Percentiles rank a stretch among this genome's conserved stretches.
These are phyloP conservation scores for Murina feae DNA, from an alignment of 2,113 vertebrate species.

Conservation along the genomic window DNA sequence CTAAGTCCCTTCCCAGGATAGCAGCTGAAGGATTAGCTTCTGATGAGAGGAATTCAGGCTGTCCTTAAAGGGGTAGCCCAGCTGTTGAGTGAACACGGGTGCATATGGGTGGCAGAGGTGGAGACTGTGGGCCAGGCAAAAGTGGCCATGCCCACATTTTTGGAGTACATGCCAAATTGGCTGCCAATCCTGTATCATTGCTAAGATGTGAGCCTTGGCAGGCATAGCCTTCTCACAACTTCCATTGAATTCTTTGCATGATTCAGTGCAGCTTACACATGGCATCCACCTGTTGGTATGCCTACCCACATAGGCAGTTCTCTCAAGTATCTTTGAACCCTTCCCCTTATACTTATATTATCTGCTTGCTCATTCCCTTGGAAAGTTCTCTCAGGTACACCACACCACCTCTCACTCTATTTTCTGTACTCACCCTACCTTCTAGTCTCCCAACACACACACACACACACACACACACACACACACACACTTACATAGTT, in stretches of 20 bases:
- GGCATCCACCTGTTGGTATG: not conserved
- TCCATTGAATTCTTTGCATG: not conserved
- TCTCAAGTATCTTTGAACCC: not conserved
- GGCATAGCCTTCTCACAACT: not conserved
- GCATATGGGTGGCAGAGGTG: not conserved
- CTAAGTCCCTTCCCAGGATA: constrained; percentile 57
- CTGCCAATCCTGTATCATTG: not conserved
- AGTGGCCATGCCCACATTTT: not conserved
- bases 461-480: not conserved
- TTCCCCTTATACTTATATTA: not conserved
- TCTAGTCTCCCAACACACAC: not conserved
- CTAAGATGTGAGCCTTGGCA: not conserved
- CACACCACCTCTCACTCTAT: not conserved
- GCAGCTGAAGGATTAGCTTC: constrained; percentile 58
- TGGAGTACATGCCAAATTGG: not conserved
- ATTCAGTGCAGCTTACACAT: not conserved
- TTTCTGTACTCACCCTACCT: not conserved
- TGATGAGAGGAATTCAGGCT: constrained; percentile 57
- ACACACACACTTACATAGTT: not conserved
- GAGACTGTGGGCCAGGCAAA: not conserved
- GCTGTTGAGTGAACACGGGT: constrained; percentile 49
- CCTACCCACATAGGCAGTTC: not conserved
- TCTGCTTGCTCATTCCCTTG: not conserved
- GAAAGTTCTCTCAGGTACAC: not conserved
- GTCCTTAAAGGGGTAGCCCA: constrained; percentile 45